Evolutionary conservation across 2,113 vertebrate genomes (phyloP), one percentile per base, ranked within the genome.

Genomic region (Lepisosteus oculatus): DNA sequence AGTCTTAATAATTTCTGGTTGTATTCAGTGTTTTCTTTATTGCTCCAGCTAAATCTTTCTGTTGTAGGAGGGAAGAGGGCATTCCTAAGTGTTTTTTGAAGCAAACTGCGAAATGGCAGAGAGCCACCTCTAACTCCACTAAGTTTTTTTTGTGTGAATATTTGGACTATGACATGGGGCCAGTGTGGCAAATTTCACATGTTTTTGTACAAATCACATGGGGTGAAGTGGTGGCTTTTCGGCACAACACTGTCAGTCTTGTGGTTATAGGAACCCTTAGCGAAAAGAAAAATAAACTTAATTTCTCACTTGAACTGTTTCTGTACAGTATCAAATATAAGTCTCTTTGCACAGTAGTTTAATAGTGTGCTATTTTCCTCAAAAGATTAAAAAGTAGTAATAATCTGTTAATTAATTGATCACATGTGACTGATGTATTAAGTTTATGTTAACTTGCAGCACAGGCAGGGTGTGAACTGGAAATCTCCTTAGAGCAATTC

Each of bases 91-190:
- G 29, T 56, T 79, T 77, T 90, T 83, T 72, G 73, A 89, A 83
- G 29, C 87, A 91, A 92, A 92, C 88, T 92, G 90, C 90, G 88
- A 92, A 90, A 91, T 90, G 82, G 82, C 86, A 80, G 61, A 29
- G 67, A 57, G 55, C 84, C 80, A 61, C n/a, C 12, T 45, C 78
- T 74, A 69, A 76, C 83, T 76, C 74, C 57, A 82, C 78, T 81
- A 69, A 67, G 51, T 71, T 72, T 79, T 82, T 73, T 75, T 73
- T 63, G 68, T 74, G 80, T 79, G 83, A 55, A 87, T 85, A 86
- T 85, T 29, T 9, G 2, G 8, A 41, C 42, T 2, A 84, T 78
- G 82, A 82, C 72, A 80, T 85, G 88, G 82, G 88, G 82, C 85
- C 85, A 78, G 80, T 79, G 85, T 89, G 87, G 82, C 77, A 89